Base-by-base conservation (phyloP, 1,140 invertebrate genomes). In the Aphaenogaster rudis region DNA sequence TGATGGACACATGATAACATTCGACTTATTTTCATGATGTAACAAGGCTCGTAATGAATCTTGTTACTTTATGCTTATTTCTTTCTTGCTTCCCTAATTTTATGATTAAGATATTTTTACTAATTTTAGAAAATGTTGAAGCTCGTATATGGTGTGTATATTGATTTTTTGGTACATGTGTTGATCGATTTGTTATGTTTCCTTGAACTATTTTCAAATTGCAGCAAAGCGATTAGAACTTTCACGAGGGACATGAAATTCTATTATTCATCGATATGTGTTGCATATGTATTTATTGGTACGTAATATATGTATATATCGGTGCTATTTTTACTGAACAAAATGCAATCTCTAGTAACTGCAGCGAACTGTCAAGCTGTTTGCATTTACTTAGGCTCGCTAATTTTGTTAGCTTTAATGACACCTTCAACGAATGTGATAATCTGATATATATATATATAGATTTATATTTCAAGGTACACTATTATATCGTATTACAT, bases 181-280 rank as follows among this genome's bases (percentile, higher is more conserved):
- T n/a, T 74, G 33, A 76, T 11, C 0, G 28, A 69, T 48, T 71
- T 39, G 17, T 81, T 48, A 11, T 36, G 33, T 39, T 52, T 77
- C 7, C 45, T 79, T 81, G 13, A 71, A 71, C 52, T 71, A 71
- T 69, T 81, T 81, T 81, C 9, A 71, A 42, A n/a, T 17, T 11
- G 2, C 21, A 80, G 33, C 17, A n/a, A 8, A 57, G 13, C 7
- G 15, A 52, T 39, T 52, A 48, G 33, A 52, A 54, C 33, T 57
- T 69, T 28, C 6, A n/a, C n/a, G 17, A 80, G 4, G 17, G 21
- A n/a, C 3, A 13, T 71, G 39, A 81, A 59, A 42, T 81, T 71
- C 4, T 71, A 71, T 28, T 28, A 28, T 28, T 28, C 28, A 28
- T 28, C 28, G 28, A 28, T 28, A 28, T 28, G 28, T 28, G 28